These are phyloP conservation scores for Caenorhabditis doughertyi DNA, from an alignment of 2,888 invertebrate genomes.

Conservation along the genomic window DNA sequence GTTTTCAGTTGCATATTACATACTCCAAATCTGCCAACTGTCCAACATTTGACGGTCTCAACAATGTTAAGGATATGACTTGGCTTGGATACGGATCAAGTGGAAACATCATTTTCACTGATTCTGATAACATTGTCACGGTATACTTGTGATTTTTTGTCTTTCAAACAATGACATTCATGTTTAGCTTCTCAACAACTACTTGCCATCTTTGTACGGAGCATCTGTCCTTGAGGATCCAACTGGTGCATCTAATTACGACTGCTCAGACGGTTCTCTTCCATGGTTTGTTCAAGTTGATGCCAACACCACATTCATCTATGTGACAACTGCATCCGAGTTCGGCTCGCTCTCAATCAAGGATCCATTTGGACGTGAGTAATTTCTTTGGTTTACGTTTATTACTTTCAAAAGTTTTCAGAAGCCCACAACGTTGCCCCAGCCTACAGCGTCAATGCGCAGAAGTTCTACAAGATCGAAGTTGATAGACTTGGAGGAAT, in stretches of 20 bases:
- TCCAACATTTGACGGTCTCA: constrained; percentile 47
- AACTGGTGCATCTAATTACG: constrained; percentile 61
- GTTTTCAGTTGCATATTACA: constrained; percentile 67
- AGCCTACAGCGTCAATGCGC: constrained; percentile 49
- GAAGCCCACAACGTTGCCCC: constrained; percentile 34
- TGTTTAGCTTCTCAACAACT: constrained; percentile 61
- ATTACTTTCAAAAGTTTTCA: constrained; percentile 2
- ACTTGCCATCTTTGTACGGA: constrained; percentile 69
- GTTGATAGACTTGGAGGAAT: constrained; percentile 62
- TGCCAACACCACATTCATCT: constrained; percentile 66
- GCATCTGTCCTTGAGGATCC: constrained; percentile 69
- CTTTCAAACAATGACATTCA: neutral
- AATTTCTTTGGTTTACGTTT: too few species aligned
- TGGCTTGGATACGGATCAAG: constrained; percentile 69
- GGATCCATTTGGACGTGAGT: constrained; percentile 62
- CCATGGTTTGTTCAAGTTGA: constrained; percentile 70
- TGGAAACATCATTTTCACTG: constrained; percentile 69
- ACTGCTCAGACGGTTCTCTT: constrained; percentile 56
- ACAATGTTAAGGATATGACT: constrained; percentile 56
- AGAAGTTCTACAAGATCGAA: constrained; percentile 66
- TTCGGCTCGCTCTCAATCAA: constrained; percentile 59
- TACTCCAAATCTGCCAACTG: constrained; percentile 62
- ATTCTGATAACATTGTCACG: constrained; percentile 22
- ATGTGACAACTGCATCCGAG: constrained; percentile 62
- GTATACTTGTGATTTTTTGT: constrained; percentile 25